phyloP scores from a whole-genome alignment of 2,113 vertebrate genomes.

The Engraulis encrasicolus region DNA sequence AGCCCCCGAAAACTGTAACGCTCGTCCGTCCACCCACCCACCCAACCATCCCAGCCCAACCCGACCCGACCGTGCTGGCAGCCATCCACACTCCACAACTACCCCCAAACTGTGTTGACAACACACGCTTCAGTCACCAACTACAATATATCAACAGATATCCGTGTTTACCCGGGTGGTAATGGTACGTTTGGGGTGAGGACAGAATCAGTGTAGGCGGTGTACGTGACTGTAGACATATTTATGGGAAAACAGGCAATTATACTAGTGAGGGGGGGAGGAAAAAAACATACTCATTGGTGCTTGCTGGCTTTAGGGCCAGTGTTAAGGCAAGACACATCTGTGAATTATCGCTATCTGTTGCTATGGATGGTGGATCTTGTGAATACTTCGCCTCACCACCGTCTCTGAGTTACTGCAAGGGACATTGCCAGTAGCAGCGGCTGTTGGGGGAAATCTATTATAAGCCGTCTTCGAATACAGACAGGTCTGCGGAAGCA shows the following conservation, averaged over 20 bases:
- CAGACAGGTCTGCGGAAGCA: not conserved
- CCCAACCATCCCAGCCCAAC: too few species aligned
- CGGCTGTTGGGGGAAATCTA: not conserved
- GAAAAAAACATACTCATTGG: not conserved
- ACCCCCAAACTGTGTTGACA: conserved; percentile 3
- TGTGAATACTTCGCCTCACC: conserved; percentile 2
- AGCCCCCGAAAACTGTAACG: too few species aligned
- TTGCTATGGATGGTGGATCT: not conserved
- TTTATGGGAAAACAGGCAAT: not conserved
- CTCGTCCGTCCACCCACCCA: too few species aligned
- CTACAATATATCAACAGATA: not conserved
- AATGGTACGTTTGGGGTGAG: not conserved
- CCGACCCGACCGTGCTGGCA: not conserved
- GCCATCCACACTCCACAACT: not conserved
- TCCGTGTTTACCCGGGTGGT: not conserved
- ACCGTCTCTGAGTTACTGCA: not conserved
- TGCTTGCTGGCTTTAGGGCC: conserved; percentile 2
- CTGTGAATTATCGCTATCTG: not conserved
- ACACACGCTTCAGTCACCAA: conserved; percentile 5
- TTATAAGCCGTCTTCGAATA: not conserved
- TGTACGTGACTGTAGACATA: too few species aligned
- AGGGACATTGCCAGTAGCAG: not conserved
- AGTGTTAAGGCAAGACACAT: not conserved
- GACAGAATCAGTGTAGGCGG: not conserved
- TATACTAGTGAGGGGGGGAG: not conserved